Percentiles rank a stretch among this genome's conserved stretches.
phyloP scores from a whole-genome alignment of 2,797 vertebrate genomes.

The Enteromius viviparus region DNA sequence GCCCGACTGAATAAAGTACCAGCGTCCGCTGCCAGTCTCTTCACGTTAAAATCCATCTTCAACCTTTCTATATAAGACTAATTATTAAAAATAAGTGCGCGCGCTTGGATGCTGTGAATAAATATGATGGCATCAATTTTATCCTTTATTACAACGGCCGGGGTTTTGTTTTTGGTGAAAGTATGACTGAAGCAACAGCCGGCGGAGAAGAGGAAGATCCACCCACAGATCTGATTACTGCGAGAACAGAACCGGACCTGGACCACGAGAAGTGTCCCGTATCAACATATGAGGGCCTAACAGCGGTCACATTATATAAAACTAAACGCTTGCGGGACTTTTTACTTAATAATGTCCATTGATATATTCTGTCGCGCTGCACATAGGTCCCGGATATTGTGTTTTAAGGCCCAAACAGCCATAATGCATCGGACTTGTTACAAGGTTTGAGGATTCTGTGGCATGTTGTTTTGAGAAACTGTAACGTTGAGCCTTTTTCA shows the following conservation, averaged over 20 bases:
- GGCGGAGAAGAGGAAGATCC: conserved; percentile 36
- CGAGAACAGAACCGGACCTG: background rate
- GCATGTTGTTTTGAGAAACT: background rate
- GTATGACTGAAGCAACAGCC: conserved; percentile 23
- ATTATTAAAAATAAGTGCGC: background rate
- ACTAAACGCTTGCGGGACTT: background rate
- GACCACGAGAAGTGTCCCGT: background rate
- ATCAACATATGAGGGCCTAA: background rate
- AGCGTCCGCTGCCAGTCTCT: conserved; percentile 92
- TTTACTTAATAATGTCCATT: background rate
- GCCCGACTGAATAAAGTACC: conserved; percentile 93
- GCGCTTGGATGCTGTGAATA: background rate
- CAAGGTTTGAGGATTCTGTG: background rate
- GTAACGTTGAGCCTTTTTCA: background rate
- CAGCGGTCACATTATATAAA: background rate
- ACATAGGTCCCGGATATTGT: too few species aligned
- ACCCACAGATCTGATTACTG: conserved; percentile 46
- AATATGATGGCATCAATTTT: conserved; percentile 11
- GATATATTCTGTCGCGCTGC: background rate
- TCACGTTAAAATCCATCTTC: conserved; percentile 95
- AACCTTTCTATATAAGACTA: conserved; percentile 11
- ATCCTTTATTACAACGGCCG: background rate
- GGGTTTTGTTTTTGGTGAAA: background rate
- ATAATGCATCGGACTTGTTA: background rate
- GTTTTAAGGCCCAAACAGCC: background rate